Evolutionary conservation across 2,113 vertebrate genomes (phyloP).

Genomic region (Pelmatolapia mariae): DNA sequence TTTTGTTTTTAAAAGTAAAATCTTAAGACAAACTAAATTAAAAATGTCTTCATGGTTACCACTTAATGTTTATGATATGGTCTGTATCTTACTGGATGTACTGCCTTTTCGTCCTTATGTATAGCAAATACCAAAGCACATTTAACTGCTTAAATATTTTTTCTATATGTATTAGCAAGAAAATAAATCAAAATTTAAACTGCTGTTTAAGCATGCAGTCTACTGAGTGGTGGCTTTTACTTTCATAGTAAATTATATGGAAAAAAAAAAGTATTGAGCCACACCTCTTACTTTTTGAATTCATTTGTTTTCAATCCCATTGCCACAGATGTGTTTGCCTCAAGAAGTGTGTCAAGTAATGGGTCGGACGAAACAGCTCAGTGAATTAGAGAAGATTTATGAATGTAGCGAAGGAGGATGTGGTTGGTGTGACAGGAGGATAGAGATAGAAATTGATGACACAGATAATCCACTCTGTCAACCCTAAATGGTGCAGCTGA

Average conservation of each 20-base stretch:
- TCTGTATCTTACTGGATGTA: background rate
- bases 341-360: background rate
- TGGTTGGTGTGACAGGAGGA: background rate
- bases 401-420: fast-evolving
- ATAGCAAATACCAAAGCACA: background rate
- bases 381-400: background rate
- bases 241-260: background rate
- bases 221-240: fast-evolving
- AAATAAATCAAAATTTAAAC: background rate
- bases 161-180: background rate
- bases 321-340: background rate
- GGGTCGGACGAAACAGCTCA: fast-evolving
- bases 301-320: background rate
- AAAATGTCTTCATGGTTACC: background rate
- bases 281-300: background rate
- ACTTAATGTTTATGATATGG: fast-evolving
- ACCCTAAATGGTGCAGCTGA: background rate
- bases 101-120: fast-evolving
- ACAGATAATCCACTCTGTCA: background rate
- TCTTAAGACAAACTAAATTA: background rate
- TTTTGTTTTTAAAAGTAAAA: background rate
- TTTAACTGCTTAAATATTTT: background rate
- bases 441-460: background rate
- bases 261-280: fast-evolving
- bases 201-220: background rate